Evolutionary conservation across 1,140 invertebrate species (phyloP), one percentile per base, ranked within the genome.

Genomic region (Phenacoccus solenopsis): DNA sequence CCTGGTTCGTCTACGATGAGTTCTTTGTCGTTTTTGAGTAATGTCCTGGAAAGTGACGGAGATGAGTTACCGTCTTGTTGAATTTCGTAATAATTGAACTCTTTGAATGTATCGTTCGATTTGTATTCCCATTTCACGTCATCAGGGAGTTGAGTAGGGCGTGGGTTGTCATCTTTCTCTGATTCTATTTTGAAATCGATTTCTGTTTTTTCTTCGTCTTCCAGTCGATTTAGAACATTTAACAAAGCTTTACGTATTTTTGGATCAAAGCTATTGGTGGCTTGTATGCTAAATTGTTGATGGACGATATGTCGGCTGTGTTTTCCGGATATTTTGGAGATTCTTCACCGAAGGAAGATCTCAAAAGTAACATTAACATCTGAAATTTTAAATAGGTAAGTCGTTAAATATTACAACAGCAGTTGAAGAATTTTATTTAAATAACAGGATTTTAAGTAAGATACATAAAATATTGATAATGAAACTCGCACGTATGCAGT

Each of bases 211-310:
- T 78, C 75, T n/a, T 76, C 76, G 24, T 79, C 75, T 68, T 89
- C 87, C 30, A 89, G 76, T 72, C 88, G 85, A 57, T 83, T 85
- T 0, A 89, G 79, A 1, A 87, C 87, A 76, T 85, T 85, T 10
- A 89, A 76, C n/a, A 89, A 77, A 1, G 87, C 87, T 77, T 85
- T 85, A 4, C 87, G 79, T 61, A 89, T 81, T 56, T 84, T 86
- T 35, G 86, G 87, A 77, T 89, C 87, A 89, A 74, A 68, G 84
- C 82, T 0, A 86, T 80, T 7, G 84, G 78, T 3, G 74, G 71
- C 10, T 70, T 67, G 61, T 68, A 70, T 1, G 59, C 68, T 10
- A 75, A 49, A 32, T 72, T 73, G 21, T 75, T 75, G 1, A 75
- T 75, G 1, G 71, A 72, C 16, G 71, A 68, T 7, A 72, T 72